These are phyloP conservation scores for Stenopsyche tienmushanensis DNA, from an alignment of 1,140 invertebrate genomes.

Conservation along the genomic window DNA sequence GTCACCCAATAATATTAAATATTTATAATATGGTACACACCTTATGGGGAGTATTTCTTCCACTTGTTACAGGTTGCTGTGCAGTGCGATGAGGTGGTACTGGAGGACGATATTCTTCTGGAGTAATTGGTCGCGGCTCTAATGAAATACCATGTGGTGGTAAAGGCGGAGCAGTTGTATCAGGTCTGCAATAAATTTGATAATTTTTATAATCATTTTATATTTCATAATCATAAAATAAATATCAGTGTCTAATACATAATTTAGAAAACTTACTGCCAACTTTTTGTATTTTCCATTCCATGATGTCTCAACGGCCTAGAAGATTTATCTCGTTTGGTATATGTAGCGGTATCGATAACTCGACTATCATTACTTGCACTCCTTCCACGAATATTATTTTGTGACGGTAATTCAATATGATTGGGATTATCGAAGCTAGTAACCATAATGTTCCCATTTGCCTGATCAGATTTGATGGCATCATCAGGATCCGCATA, in stretches of 20 bases:
- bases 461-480: slow-evolving; percentile 47
- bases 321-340: slow-evolving; percentile 59
- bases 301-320: slow-evolving; percentile 48
- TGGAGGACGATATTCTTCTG: slow-evolving; percentile 76
- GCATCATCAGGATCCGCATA: slow-evolving; percentile 66
- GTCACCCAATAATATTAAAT: neutral
- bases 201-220: neutral
- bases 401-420: slow-evolving; percentile 64
- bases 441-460: slow-evolving; percentile 51
- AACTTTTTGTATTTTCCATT: slow-evolving; percentile 46
- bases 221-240: no score
- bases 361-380: slow-evolving; percentile 44
- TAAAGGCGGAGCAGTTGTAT: slow-evolving; percentile 54
- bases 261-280: slow-evolving; percentile 52
- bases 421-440: slow-evolving; percentile 76
- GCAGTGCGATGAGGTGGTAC: slow-evolving; percentile 80
- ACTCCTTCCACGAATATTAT: slow-evolving; percentile 42
- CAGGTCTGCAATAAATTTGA: slow-evolving; percentile 22
- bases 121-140: slow-evolving; percentile 40
- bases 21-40: slow-evolving; percentile 15
- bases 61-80: slow-evolving; percentile 49
- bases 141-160: slow-evolving; percentile 56
- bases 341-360: slow-evolving; percentile 74
- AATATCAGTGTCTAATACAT: neutral
- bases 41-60: slow-evolving; percentile 36